Evolutionary conservation across 2,797 vertebrate genomes (phyloP).

Genomic region (Pipistrellus pipistrellus): DNA sequence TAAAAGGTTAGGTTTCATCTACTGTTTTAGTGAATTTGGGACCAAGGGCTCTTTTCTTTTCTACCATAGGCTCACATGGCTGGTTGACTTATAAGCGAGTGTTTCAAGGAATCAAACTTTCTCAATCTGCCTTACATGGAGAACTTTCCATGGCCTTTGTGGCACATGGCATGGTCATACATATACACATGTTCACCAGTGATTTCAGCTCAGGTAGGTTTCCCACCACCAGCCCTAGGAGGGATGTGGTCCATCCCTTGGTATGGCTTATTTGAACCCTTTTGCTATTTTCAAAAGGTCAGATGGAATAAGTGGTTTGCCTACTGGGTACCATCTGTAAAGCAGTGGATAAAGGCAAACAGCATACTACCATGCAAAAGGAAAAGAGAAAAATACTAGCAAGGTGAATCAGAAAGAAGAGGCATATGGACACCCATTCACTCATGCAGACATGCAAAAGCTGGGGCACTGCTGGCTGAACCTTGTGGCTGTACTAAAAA

Average conservation of each 20-base stretch:
- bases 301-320: background rate
- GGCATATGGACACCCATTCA: background rate
- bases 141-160: background rate
- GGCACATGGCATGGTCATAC: background rate
- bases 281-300: constrained; percentile 23
- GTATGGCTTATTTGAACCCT: background rate
- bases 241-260: background rate
- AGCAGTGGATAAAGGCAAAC: background rate
- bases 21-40: background rate
- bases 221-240: background rate
- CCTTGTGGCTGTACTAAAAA: background rate
- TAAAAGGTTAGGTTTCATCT: background rate
- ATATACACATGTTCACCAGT: background rate
- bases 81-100: background rate
- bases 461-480: background rate
- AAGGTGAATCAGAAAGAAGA: constrained; percentile 5
- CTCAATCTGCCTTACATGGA: background rate
- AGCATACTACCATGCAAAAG: background rate
- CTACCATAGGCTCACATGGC: background rate
- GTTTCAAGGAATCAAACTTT: background rate
- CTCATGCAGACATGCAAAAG: background rate
- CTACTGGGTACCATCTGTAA: background rate
- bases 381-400: background rate
- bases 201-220: background rate
- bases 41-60: background rate